Conservation (phyloP, 2,797 vertebrate species). For the Neosilurus hyrtlii region DNA sequence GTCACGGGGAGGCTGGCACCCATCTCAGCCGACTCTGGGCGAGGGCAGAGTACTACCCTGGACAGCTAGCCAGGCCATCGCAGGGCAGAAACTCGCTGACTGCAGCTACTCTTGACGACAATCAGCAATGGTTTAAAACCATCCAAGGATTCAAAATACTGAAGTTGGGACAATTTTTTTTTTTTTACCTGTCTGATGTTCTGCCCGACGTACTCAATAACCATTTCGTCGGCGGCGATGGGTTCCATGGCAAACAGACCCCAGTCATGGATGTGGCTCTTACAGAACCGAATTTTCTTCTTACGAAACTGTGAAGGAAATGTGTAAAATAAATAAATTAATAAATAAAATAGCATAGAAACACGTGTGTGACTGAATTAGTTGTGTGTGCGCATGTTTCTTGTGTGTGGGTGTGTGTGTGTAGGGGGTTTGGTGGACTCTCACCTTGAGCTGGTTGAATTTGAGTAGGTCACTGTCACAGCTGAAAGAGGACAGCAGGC, state of each 20-base stretch:
- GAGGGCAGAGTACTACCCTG: no score
- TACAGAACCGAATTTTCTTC: slow-evolving; percentile 95
- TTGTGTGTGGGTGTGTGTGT: neutral
- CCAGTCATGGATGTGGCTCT: slow-evolving; percentile 97
- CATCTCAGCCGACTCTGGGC: no score
- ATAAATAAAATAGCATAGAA: no score
- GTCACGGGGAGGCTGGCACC: no score
- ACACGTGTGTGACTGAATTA: neutral
- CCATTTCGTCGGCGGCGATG: slow-evolving; percentile 98
- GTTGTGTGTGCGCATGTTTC: no score
- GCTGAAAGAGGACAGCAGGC: slow-evolving; percentile 91
- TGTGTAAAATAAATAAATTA: no score
- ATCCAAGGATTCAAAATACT: neutral
- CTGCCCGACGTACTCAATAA: slow-evolving; percentile 96
- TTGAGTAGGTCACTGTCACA: slow-evolving; percentile 98
- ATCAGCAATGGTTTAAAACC: neutral
- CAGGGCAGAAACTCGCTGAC: no score
- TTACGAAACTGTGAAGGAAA: slow-evolving; percentile 84
- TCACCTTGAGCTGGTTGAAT: slow-evolving; percentile 98
- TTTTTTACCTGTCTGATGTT: slow-evolving; percentile 93
- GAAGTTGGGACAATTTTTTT: neutral
- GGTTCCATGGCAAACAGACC: slow-evolving; percentile 96
- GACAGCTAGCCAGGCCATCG: no score
- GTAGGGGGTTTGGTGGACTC: neutral
- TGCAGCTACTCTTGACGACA: no score